These are phyloP conservation scores for Chydorus sphaericus DNA, from an alignment of 2,888 invertebrate genomes.

Conservation along the genomic window DNA sequence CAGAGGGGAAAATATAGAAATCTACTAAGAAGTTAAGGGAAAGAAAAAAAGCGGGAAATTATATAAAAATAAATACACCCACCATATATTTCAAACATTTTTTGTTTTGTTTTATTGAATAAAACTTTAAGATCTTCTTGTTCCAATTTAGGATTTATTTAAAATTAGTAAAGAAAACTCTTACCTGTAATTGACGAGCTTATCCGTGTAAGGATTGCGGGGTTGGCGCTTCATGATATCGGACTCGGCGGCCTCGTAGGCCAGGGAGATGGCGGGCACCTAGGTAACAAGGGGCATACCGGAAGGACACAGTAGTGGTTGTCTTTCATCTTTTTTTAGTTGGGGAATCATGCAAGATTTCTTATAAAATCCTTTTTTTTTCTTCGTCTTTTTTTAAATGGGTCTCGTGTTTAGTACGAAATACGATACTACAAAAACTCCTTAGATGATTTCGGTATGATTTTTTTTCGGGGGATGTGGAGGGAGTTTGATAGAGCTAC, in stretches of 20 bases:
- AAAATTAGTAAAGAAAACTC: constrained; percentile 28
- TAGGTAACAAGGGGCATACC: constrained; percentile 28
- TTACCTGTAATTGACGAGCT: constrained; percentile 98
- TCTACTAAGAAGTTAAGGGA: not conserved
- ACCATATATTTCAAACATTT: not conserved
- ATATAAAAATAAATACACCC: not conserved
- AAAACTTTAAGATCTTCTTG: too few relatives aligned
- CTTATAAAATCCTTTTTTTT: not conserved
- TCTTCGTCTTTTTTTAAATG: not conserved
- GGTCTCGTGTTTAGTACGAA: not conserved
- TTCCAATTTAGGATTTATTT: too few relatives aligned
- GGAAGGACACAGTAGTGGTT: not conserved
- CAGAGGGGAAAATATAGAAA: too few relatives aligned
- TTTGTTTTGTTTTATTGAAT: not conserved
- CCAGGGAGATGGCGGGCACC: constrained; percentile 98
- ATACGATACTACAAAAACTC: too few relatives aligned
- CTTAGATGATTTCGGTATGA: too few relatives aligned
- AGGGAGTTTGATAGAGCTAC: too few relatives aligned
- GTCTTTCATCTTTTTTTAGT: not conserved
- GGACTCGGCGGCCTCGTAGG: constrained; percentile 97
- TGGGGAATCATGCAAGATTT: too few relatives aligned
- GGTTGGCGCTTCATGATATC: constrained; percentile 99
- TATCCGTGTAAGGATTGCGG: constrained; percentile 93
- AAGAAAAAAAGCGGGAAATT: not conserved
- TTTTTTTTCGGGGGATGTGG: too few relatives aligned